Evolutionary conservation across 2,797 vertebrate species (phyloP), one percentile per base, ranked within the genome.

Genomic region (Sparus aurata): DNA sequence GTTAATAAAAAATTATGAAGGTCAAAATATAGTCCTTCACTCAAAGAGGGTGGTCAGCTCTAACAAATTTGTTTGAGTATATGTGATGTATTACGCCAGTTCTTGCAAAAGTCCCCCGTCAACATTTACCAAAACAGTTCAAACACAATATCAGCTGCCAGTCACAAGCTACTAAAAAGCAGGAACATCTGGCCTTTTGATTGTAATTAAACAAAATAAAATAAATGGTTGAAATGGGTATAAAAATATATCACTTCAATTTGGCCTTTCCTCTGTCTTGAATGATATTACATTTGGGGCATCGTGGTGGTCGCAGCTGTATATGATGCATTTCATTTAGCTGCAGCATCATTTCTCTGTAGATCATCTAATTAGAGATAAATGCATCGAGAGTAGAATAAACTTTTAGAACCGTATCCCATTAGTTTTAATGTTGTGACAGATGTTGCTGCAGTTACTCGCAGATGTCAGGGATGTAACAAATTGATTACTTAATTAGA

Each of bases 341-440:
- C 55, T 30, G 25, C 20, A 57, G 55, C 23, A 8, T 67, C 46
- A 80, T 83, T 80, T 83, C 46, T 69, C 70, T 53, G 66, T 77
- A 65, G 66, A 67, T 74, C 60, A 69, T 77, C 52, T 85, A 83
- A 83, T 87, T 83, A 84, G 85, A 57, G 49, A 27, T 70, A 79
- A 83, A 88, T 71, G 38, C 70, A 66, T 38, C 41, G 58, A 60
- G 58, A 69, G 54, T 70, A 67, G 83, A 59, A 82, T 79, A 69
- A 75, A 73, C 52, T 81, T 82, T 79, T 72, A 79, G 76, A 75
- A 62, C 75, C 52, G 54, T 38, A 47, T 52, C 54, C 63, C 80
- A 80, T 87, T 79, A 80, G 34, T 84, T 89, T 86, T 86, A 83
- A 85, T 71, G 85, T 79, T 68, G 83, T 49, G 81, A 82, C 86